Evolutionary conservation across 2,113 vertebrate species (phyloP), one percentile per base, ranked within the genome.

Genomic region (Oplegnathus fasciatus): DNA sequence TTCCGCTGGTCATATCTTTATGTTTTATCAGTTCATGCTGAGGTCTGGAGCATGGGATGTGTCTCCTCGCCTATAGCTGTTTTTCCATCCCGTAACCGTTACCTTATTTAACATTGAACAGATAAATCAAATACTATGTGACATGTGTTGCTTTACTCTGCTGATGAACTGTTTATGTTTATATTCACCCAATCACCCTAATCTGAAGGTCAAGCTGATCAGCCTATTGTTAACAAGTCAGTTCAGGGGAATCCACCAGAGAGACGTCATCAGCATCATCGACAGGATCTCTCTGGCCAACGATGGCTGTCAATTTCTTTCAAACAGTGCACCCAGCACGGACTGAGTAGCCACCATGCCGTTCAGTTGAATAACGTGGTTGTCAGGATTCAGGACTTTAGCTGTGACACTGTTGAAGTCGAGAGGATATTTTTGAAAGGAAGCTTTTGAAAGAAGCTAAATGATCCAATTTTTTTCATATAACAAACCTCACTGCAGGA

Each of bases 251-350:
- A 84, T 72, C 68, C 15, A 20, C 65, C 80, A 80, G 71, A 83
- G 75, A 82, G 77, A 91, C 80, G 80, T 92, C 91, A 93, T 74
- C 69, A 42, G 50, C 73, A 17, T 24, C 86, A 93, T 94, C 34
- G 93, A 94, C 81, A 55, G 58, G 58, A 85, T 42, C 71, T 79
- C 50, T 77, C 61, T 26, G 67, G 78, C 84, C 70, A 91, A 70
- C 37, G 0, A 55, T 66, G 76, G 65, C 37, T 69, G 89, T 93
- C 88, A 72, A 92, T 92, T 81, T 75, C 61, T 87, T 69, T 91
- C 20, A 70, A 71, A 84, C 61, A 66, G 67, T 52, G 64, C 60
- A 48, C 18, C 22, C 67, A 54, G 76, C 57, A 82, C 34, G 14
- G 17, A 76, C 68, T 60, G 57, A 69, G 24, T 30, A 77, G 48